A percentile compares a stretch with the other conserved stretches of the same genome.
Conservation (phyloP, 2,888 invertebrate species). For the Lasius platythorax region DNA sequence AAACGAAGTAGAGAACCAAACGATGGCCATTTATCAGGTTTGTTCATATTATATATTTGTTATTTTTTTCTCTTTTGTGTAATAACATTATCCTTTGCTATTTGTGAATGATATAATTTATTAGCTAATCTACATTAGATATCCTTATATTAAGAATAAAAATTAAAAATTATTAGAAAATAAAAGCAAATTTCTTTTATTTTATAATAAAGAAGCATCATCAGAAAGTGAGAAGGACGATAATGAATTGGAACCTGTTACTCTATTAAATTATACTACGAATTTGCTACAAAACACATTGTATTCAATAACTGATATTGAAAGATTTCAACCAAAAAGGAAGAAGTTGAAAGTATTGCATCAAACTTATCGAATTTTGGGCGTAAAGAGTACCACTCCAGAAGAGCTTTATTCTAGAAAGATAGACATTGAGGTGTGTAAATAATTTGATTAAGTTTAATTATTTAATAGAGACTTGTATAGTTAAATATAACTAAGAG, state of each 20-base stretch:
- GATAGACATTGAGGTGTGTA: slow-evolving; percentile 86
- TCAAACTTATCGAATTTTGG: slow-evolving; percentile 90
- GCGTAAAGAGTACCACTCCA: slow-evolving; percentile 92
- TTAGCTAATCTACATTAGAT: no score
- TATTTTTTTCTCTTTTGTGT: no score
- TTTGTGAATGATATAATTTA: no score
- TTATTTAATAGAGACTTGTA: slow-evolving; percentile 23
- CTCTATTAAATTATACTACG: slow-evolving; percentile 87
- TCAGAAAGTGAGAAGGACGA: slow-evolving; percentile 86
- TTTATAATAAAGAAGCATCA: slow-evolving; percentile 81
- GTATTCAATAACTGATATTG: slow-evolving; percentile 91
- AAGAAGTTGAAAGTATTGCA: slow-evolving; percentile 90
- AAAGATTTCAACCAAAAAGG: slow-evolving; percentile 91
- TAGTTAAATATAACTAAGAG: slow-evolving; percentile 40
- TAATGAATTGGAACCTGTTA: slow-evolving; percentile 86
- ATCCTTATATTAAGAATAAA: no score
- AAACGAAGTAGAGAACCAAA: no score
- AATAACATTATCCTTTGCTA: no score
- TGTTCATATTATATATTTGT: no score
- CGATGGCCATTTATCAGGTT: no score
- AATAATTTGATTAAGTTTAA: slow-evolving; percentile 32
- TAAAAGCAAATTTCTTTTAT: slow-evolving; percentile 36
- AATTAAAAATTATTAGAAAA: no score
- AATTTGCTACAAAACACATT: slow-evolving; percentile 89
- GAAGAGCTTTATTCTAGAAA: slow-evolving; percentile 91